phyloP scores from a whole-genome alignment of 2,113 vertebrate genomes.

The Terrapene triunguis region DNA sequence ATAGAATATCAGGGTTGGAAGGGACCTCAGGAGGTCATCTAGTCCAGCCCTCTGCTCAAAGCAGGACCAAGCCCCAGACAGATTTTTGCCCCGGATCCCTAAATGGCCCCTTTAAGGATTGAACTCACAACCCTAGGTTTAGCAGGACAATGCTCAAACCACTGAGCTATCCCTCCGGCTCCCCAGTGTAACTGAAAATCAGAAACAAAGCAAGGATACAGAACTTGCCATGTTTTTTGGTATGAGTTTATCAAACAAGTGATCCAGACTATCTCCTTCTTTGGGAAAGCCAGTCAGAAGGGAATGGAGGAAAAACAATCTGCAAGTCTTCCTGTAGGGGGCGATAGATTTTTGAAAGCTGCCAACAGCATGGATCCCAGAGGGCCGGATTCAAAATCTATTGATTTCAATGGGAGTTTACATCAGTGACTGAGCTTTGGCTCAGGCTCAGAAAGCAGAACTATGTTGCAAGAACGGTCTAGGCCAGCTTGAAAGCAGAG shows the following conservation, averaged over 20 bases:
- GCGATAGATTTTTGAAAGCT: not conserved
- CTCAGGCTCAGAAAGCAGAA: not conserved
- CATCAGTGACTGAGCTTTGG: not conserved
- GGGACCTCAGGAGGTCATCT: too few species aligned
- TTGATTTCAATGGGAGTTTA: not conserved
- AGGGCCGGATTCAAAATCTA: fast-evolving
- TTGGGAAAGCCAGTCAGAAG: fast-evolving
- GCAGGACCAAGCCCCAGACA: too few species aligned
- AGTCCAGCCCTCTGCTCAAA: too few species aligned
- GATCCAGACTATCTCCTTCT: not conserved
- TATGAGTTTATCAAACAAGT: not conserved
- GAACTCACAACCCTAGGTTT: too few species aligned
- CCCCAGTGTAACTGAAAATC: not conserved
- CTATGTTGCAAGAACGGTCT: fast-evolving
- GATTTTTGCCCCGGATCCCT: too few species aligned
- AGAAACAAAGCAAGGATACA: fast-evolving
- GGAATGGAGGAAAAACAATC: not conserved
- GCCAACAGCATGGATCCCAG: not conserved
- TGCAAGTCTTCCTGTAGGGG: not conserved
- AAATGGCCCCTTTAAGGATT: too few species aligned
- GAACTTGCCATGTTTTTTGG: not conserved
- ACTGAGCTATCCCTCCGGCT: too few species aligned
- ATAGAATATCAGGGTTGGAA: too few species aligned
- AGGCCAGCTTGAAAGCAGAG: not conserved
- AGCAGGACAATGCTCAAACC: too few species aligned